Base-by-base conservation (phyloP, 1,140 invertebrate species). In the Habropoda laboriosa region DNA sequence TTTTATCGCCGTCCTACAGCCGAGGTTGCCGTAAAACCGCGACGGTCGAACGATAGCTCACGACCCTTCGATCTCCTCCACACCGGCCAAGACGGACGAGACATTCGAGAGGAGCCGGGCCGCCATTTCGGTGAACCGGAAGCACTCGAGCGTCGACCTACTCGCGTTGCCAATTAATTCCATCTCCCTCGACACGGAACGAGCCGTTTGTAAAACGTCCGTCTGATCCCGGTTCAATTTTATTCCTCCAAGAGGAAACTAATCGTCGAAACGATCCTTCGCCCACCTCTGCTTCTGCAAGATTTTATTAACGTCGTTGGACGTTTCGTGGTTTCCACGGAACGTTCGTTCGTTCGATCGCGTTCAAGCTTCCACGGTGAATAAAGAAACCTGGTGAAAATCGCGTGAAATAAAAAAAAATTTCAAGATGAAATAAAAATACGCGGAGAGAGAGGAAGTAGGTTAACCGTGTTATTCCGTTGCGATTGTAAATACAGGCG, bases 1-100 rank as follows among this genome's bases (percentile, higher is more conserved):
- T 91, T 91, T 91, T 91, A 91, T 90, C 79, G 72, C 18, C 49
- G 79, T 79, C 55, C 83, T 80, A 78, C 27, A 63, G 57, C 40
- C 47, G 51, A 30, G n/a, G 67, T 16, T 53, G 68, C 87, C 88
- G 80, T 90, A 87, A 89, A 89, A 89, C 67, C 86, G 53, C 81
- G 77, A 71, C 38, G 35, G 64, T 49, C 83, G 27, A 61, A 42
- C 55, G 68, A 35, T 71, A n/a, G 60, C 8, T 55, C 58, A 57
- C 81, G 71, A 64, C 32, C 61, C 38, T 49, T 66, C 74, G 72
- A 74, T 86, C 74, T 27, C 63, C 45, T n/a, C n/a, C n/a, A n/a
- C 12, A 35, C 40, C 18, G 49, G 51, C 42, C 16, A 57, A 55
- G 51, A 70, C 27, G 74, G 13, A 60, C 42, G 53, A 32, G 40